Percentiles rank a stretch among this genome's conserved stretches.
Conservation (phyloP, 2,797 vertebrate genomes). For the Sebastes steindachneri region DNA sequence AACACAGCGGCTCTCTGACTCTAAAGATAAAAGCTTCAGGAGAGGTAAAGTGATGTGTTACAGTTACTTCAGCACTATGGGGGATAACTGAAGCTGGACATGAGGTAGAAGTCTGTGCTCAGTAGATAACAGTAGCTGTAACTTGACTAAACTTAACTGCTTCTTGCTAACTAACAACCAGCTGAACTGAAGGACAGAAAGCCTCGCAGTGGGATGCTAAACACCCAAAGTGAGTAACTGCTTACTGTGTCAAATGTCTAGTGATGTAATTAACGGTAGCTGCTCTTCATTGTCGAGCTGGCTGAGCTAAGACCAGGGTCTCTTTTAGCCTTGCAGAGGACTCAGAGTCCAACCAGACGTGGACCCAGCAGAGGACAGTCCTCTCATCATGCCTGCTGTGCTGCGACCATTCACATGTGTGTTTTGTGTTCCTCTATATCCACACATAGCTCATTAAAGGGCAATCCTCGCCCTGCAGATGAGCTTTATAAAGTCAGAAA, state of each 20-base stretch:
- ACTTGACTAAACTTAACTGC: slow-evolving; percentile 7
- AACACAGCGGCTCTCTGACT: neutral
- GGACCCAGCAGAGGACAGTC: neutral
- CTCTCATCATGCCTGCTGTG: neutral
- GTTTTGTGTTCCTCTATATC: neutral
- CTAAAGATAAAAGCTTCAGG: fast-evolving
- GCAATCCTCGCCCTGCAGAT: neutral
- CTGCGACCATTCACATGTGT: neutral
- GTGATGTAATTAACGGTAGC: neutral
- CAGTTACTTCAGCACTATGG: neutral
- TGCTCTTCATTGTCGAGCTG: neutral
- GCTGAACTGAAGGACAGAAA: neutral
- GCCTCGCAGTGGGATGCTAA: neutral
- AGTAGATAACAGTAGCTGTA: neutral
- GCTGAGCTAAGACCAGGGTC: neutral
- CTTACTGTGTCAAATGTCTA: neutral
- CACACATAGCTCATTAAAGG: neutral
- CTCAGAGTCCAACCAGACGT: neutral
- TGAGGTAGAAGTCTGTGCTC: neutral
- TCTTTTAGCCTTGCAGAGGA: neutral
- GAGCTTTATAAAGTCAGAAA: neutral
- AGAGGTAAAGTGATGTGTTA: neutral
- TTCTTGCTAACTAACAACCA: slow-evolving; percentile 5
- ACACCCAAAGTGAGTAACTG: slow-evolving; percentile 6
- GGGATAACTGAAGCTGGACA: neutral